Evolutionary conservation across 1,140 invertebrate genomes (phyloP).

Genomic region (Plodia interpunctella): DNA sequence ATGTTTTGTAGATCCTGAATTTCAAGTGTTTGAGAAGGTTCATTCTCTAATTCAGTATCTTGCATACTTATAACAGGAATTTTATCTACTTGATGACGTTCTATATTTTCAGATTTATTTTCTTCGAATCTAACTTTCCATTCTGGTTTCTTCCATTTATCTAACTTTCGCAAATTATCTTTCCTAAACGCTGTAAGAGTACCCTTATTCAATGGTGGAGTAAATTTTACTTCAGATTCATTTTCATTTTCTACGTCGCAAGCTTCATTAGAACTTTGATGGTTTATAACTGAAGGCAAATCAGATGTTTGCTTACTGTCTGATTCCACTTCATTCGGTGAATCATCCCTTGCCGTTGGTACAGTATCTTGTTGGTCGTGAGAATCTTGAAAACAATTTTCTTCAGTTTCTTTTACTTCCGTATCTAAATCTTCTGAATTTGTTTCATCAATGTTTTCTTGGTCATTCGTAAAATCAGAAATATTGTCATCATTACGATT

Average conservation of each 20-base stretch:
- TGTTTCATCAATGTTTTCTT: constrained; percentile 2
- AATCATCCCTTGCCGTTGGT: background rate
- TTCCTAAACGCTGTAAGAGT: constrained; percentile 14
- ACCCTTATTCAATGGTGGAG: background rate
- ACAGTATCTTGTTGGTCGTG: background rate
- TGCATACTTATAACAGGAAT: background rate
- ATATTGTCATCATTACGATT: constrained; percentile 18
- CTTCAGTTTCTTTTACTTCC: constrained; percentile 12
- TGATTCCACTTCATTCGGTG: background rate
- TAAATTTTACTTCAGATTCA: background rate
- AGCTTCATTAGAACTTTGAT: background rate
- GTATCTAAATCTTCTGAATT: background rate
- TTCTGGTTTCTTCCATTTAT: constrained; percentile 20
- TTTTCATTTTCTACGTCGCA: background rate
- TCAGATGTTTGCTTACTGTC: background rate
- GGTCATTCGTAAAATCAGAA: constrained; percentile 10
- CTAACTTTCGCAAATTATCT: constrained; percentile 20
- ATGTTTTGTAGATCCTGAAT: constrained; percentile 45
- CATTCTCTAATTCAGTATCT: background rate
- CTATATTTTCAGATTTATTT: background rate
- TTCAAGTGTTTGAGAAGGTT: background rate
- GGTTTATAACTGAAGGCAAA: background rate
- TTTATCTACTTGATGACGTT: background rate
- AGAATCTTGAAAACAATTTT: background rate
- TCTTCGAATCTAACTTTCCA: constrained; percentile 4